Conservation (phyloP, 2,113 vertebrate species). For the Sturnus vulgaris region DNA sequence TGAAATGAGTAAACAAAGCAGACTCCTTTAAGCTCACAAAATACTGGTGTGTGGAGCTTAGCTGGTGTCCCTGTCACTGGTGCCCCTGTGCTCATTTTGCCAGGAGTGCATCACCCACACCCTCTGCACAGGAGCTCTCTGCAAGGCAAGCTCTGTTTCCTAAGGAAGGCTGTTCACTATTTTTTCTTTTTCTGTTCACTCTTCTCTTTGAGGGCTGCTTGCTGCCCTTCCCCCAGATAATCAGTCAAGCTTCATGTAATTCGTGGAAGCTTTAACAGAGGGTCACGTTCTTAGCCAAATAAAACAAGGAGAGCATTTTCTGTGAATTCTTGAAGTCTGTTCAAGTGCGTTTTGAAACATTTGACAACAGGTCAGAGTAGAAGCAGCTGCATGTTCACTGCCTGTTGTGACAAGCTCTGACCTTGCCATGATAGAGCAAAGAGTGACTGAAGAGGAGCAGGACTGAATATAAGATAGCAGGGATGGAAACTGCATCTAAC, state of each 20-base stretch:
- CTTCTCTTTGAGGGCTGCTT: background rate
- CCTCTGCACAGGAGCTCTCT: background rate
- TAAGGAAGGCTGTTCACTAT: background rate
- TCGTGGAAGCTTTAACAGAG: background rate
- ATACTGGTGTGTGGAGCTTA: background rate
- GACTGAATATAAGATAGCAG: background rate
- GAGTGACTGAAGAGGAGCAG: background rate
- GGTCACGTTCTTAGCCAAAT: background rate
- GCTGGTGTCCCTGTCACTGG: background rate
- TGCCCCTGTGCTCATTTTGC: background rate
- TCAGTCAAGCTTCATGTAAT: background rate
- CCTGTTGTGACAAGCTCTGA: background rate
- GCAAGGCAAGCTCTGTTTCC: background rate
- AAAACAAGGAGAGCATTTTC: background rate
- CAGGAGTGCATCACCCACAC: background rate
- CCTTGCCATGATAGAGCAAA: background rate
- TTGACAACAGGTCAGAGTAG: background rate
- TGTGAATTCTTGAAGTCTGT: background rate
- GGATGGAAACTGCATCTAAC: background rate
- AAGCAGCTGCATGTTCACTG: background rate
- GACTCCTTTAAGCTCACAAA: background rate
- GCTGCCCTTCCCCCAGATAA: background rate
- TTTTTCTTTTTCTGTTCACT: background rate
- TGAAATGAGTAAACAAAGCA: background rate
- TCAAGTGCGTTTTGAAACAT: background rate